phyloP scores from a whole-genome alignment of 2,113 vertebrate genomes.

The Oryzias javanicus region DNA sequence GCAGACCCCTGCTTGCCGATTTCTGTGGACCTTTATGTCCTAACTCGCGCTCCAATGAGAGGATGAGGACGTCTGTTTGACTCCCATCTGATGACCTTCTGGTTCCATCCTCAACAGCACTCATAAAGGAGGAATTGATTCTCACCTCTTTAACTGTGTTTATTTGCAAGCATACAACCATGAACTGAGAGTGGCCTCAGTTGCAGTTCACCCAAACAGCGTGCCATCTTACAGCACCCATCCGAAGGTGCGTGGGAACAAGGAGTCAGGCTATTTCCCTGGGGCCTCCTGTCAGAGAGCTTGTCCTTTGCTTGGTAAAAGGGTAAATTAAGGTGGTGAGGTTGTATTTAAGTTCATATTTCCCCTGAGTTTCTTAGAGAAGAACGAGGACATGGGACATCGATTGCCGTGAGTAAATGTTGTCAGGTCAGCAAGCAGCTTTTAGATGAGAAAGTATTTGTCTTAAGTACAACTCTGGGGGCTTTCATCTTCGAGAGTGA shows the following conservation, averaged over 20 bases:
- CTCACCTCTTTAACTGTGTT: slow-evolving; percentile 41
- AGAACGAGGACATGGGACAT: slow-evolving; percentile 71
- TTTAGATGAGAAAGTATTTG: slow-evolving; percentile 63
- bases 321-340: slow-evolving; percentile 65
- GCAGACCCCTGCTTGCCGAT: slow-evolving; percentile 8
- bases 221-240: slow-evolving; percentile 43
- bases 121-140: slow-evolving; percentile 79
- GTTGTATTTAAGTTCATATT: slow-evolving; percentile 73
- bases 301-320: slow-evolving; percentile 68
- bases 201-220: slow-evolving; percentile 35
- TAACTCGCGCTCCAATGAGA: slow-evolving; percentile 32
- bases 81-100: slow-evolving; percentile 79
- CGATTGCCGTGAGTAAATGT: slow-evolving; percentile 69
- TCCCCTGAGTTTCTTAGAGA: slow-evolving; percentile 61
- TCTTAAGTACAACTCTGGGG: slow-evolving; percentile 36
- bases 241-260: slow-evolving; percentile 68
- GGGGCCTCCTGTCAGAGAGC: slow-evolving; percentile 41
- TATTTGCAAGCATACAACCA: slow-evolving; percentile 30
- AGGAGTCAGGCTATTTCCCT: slow-evolving; percentile 63
- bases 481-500: slow-evolving; percentile 4
- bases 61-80: slow-evolving; percentile 45
- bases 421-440: slow-evolving; percentile 57
- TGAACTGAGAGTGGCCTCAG: slow-evolving; percentile 38
- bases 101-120: slow-evolving; percentile 51
- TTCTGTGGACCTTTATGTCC: slow-evolving; percentile 40